A percentile compares a stretch with the other conserved stretches of the same genome.
phyloP scores from a whole-genome alignment of 2,888 invertebrate genomes.

The Thyatira batis region DNA sequence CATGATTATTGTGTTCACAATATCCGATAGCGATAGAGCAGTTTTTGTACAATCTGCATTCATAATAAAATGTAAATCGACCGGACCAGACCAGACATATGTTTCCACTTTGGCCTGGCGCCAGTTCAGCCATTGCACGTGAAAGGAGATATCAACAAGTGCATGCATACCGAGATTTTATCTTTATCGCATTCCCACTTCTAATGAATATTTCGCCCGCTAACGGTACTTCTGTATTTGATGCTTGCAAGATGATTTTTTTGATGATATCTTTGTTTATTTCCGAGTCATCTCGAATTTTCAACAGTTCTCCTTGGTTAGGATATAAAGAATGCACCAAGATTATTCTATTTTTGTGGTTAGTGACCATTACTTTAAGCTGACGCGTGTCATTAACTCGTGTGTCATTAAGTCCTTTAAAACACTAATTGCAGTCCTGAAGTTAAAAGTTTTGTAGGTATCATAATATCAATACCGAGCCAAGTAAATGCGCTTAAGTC shows the following conservation, averaged over 20 bases:
- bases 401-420: too few relatives aligned
- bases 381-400: too few relatives aligned
- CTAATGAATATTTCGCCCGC: neutral
- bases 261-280: neutral
- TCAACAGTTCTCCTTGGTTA: too few relatives aligned
- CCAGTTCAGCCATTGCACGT: conserved; percentile 11
- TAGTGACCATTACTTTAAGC: too few relatives aligned
- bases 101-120: conserved; percentile 12
- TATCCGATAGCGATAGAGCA: neutral
- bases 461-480: neutral
- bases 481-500: neutral
- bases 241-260: neutral
- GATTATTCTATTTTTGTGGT: too few relatives aligned
- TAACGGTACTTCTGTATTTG: neutral
- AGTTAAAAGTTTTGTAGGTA: too few relatives aligned
- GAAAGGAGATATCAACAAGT: conserved; percentile 21
- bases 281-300: too few relatives aligned
- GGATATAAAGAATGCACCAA: too few relatives aligned
- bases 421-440: too few relatives aligned
- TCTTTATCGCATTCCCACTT: neutral
- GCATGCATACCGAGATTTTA: conserved; percentile 1
- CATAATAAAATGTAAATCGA: neutral
- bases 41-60: neutral
- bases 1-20: neutral
- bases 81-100: conserved; percentile 5